Percentiles rank a stretch among this genome's conserved stretches.
These are phyloP conservation scores for Hydrotaea cyrtoneurina DNA, from an alignment of 2,888 invertebrate genomes.

Conservation along the genomic window DNA sequence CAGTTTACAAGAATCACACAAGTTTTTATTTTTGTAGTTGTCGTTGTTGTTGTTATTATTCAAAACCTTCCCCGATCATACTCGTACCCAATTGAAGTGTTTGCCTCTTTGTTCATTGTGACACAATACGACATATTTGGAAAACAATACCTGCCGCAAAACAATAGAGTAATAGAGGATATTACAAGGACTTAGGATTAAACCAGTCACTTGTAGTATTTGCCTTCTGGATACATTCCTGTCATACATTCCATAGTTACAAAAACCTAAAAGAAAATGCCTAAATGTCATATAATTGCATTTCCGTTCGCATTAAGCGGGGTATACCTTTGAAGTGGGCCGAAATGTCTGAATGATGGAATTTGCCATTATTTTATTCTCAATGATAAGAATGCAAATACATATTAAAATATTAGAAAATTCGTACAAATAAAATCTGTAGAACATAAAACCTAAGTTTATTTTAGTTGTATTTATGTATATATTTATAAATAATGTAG, in stretches of 20 bases:
- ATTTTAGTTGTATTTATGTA: too few species aligned
- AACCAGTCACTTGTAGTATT: constrained; percentile 27
- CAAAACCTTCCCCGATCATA: not conserved
- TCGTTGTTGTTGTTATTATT: too few species aligned
- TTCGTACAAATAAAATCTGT: too few species aligned
- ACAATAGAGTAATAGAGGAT: not conserved
- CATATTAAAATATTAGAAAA: too few species aligned
- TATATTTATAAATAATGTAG: too few species aligned
- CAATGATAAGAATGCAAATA: too few species aligned
- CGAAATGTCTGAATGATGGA: too few species aligned
- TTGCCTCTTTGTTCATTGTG: not conserved
- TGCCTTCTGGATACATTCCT: not conserved
- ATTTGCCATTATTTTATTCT: too few species aligned
- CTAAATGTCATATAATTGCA: not conserved
- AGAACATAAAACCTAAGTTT: too few species aligned
- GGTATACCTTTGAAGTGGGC: not conserved
- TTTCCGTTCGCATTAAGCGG: not conserved
- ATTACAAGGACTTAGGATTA: constrained; percentile 12
- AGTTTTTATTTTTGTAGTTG: not conserved
- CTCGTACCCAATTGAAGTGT: not conserved
- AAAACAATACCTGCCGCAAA: not conserved
- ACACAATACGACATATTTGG: constrained; percentile 6
- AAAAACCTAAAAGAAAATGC: not conserved
- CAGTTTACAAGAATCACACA: constrained; percentile 23
- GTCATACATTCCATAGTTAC: not conserved